Conservation (phyloP, 1,140 invertebrate genomes). For the Trissolcus basalis region DNA sequence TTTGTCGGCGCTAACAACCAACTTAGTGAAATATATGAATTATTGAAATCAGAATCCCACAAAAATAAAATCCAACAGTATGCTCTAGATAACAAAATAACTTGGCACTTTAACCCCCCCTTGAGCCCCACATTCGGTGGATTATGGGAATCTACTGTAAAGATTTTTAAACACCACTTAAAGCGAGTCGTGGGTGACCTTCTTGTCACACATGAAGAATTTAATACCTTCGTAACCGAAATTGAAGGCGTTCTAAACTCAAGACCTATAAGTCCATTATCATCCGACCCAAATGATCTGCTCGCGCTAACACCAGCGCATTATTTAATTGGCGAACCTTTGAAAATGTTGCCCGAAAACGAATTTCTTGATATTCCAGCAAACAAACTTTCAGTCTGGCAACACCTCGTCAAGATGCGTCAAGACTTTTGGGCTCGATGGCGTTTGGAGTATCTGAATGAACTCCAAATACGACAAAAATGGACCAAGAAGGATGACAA, state of each 20-base stretch:
- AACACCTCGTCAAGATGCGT: slow-evolving; percentile 26
- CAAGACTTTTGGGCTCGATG: slow-evolving; percentile 19
- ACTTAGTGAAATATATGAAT: too few species aligned
- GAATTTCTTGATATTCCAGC: background rate
- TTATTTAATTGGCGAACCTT: slow-evolving; percentile 9
- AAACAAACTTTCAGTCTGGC: slow-evolving; percentile 1
- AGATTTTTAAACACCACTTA: slow-evolving; percentile 45
- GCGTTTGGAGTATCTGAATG: background rate
- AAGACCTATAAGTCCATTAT: slow-evolving; percentile 53
- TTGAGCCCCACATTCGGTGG: slow-evolving; percentile 24
- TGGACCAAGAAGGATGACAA: slow-evolving; percentile 10
- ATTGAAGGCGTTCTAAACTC: slow-evolving; percentile 60
- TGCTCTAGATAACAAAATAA: background rate
- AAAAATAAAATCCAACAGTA: background rate
- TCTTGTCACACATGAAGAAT: slow-evolving; percentile 51
- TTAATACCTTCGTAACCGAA: slow-evolving; percentile 37
- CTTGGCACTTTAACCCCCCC: slow-evolving; percentile 23
- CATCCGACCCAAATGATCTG: slow-evolving; percentile 61
- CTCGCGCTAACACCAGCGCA: slow-evolving; percentile 55
- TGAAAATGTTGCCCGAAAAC: slow-evolving; percentile 23
- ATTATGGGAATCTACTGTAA: slow-evolving; percentile 24
- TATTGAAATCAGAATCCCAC: too few species aligned
- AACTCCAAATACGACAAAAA: background rate
- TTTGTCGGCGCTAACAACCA: too few species aligned
- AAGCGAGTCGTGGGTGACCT: slow-evolving; percentile 9